A percentile compares a stretch with the other conserved stretches of the same genome.
Evolutionary conservation across 2,888 invertebrate species (phyloP).

Genomic region (Acanthopleura granulata): DNA sequence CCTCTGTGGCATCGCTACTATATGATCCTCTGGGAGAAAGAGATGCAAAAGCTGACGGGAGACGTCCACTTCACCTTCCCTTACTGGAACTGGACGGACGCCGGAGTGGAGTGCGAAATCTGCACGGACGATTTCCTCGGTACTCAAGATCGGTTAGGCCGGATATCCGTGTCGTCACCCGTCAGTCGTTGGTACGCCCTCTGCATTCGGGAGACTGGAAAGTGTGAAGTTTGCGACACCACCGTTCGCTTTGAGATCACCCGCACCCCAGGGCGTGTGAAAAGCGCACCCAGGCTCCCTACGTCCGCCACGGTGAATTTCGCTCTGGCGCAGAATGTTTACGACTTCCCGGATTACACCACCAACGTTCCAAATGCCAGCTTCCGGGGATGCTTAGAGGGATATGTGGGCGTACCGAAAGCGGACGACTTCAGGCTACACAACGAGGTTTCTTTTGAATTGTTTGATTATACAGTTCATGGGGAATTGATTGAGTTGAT

Average conservation of each 20-base stretch:
- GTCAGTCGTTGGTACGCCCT: not conserved
- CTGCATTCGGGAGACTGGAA: not conserved
- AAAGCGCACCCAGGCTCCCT: not conserved
- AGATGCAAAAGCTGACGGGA: conserved; percentile 15
- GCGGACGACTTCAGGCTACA: not conserved
- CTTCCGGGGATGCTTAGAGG: conserved; percentile 12
- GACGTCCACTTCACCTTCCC: conserved; percentile 19
- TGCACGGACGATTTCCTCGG: conserved; percentile 18
- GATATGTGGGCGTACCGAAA: not conserved
- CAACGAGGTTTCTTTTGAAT: not conserved
- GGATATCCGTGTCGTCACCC: not conserved
- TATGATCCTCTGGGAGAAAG: conserved; percentile 20
- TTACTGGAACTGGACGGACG: conserved; percentile 19
- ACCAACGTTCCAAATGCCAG: conserved; percentile 5
- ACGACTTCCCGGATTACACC: conserved; percentile 12
- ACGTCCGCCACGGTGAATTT: conserved; percentile 4
- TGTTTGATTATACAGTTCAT: too few relatives aligned
- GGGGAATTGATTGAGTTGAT: too few relatives aligned
- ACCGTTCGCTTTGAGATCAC: not conserved
- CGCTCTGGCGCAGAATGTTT: not conserved
- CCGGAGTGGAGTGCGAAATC: conserved; percentile 2
- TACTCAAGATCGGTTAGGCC: not conserved
- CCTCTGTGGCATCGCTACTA: conserved; percentile 18
- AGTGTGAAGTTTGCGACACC: not conserved
- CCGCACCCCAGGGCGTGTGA: not conserved